These are phyloP conservation scores for Paraescarpia echinospica DNA, from an alignment of 1,140 invertebrate genomes.

Conservation along the genomic window DNA sequence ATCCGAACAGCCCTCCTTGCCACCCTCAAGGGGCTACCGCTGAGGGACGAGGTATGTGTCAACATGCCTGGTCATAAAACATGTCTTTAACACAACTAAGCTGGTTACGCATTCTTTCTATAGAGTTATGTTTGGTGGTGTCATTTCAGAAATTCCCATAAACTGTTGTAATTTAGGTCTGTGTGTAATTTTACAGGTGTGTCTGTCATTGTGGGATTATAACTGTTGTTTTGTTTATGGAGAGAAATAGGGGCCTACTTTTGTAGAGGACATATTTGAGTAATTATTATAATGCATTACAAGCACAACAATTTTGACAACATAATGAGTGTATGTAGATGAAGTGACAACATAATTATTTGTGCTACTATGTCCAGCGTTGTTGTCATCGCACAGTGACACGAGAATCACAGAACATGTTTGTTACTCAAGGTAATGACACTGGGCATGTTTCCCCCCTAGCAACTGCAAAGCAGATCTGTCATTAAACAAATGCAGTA, in stretches of 20 bases:
- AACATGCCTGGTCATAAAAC: neutral
- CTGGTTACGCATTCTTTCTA: neutral
- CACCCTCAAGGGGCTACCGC: constrained; percentile 10
- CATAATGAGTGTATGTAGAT: neutral
- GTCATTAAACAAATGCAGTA: neutral
- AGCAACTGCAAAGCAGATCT: neutral
- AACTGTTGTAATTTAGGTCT: neutral
- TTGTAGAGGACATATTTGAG: too few species aligned
- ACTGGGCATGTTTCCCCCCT: neutral
- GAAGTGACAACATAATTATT: neutral
- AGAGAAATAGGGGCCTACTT: too few species aligned
- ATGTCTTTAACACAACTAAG: neutral
- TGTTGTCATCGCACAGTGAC: neutral
- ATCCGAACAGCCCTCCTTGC: neutral
- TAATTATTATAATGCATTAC: too few species aligned
- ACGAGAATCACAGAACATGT: neutral
- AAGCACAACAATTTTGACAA: too few species aligned
- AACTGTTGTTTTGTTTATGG: too few species aligned
- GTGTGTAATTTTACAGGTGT: too few species aligned
- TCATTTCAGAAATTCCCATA: neutral
- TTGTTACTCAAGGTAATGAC: neutral
- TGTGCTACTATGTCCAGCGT: neutral
- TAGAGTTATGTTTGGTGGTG: neutral
- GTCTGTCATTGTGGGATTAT: too few species aligned
- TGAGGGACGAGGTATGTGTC: constrained; percentile 15